Evolutionary conservation across 2,888 invertebrate genomes (phyloP).

Genomic region (Celastrina argiolus): DNA sequence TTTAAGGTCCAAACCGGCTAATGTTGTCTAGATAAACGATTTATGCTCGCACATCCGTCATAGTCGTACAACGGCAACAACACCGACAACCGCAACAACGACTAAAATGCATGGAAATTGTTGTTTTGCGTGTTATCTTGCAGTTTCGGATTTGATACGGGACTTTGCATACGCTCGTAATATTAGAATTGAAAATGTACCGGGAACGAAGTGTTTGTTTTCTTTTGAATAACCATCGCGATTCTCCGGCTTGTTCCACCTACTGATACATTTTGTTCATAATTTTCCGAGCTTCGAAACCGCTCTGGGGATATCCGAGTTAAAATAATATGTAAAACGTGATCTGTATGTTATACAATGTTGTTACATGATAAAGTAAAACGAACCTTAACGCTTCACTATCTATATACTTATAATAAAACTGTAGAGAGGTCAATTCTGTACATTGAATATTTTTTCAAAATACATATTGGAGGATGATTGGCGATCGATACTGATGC

Average conservation of each 20-base stretch:
- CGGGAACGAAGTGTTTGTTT: neutral
- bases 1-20: conserved; percentile 8
- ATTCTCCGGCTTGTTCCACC: neutral
- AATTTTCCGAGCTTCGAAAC: neutral
- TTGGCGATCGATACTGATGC: too few relatives aligned
- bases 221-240: neutral
- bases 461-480: too few relatives aligned
- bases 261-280: neutral
- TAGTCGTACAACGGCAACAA: neutral
- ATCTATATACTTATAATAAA: too few relatives aligned
- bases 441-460: too few relatives aligned
- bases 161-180: conserved; percentile 19
- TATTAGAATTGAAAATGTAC: conserved; percentile 17
- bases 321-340: neutral
- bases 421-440: too few relatives aligned
- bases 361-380: too few relatives aligned
- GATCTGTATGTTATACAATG: too few relatives aligned
- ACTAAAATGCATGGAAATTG: conserved; percentile 19
- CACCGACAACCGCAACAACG: neutral
- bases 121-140: conserved; percentile 17
- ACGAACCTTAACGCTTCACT: too few relatives aligned
- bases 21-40: conserved; percentile 20
- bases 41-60: conserved; percentile 20
- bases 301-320: neutral
- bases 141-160: conserved; percentile 16